Base-by-base conservation (phyloP, 2,113 vertebrate species). In the Sturnus vulgaris region DNA sequence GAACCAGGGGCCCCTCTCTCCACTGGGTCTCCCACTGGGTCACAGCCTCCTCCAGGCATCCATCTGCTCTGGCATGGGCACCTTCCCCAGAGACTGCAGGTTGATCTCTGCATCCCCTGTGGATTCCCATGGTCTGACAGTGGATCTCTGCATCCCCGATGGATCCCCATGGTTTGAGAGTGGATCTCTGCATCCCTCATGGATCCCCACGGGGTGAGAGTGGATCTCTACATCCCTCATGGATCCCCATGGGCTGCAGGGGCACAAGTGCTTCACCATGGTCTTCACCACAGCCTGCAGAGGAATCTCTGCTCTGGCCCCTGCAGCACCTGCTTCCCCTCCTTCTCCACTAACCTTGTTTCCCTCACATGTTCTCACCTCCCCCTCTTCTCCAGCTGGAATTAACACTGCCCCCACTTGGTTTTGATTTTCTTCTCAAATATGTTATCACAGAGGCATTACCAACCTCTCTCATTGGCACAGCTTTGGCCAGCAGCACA, bases 361-460 rank as follows among this genome's bases (percentile, higher is more conserved):
- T 35, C 33, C 44, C 46, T 49, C 44, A 35, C n/a, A 15, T 10
- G 4, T 37, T 28, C 46, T 49, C 46, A 50, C 25, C n/a, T 69
- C n/a, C 2, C 3, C 18, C 47, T 69, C 24, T 28, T 37, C n/a
- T 37, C 66, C 37, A 7, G n/a, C 25, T 56, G 19, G 31, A 21
- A 33, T 21, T 33, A 56, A 33, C 12, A 33, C 31, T 56, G 31
- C 7, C 11, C 11, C 17, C 66, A 27, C 11, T 15, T 69, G 9
- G 14, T 20, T 30, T 30, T 69, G 10, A 9, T 70, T 70, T 39
- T 30, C 47, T 70, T 21, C 49, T 50, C 7, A 23, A 23, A 31
- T 23, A 3, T 11, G 9, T 16, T 7, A 12, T 70, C 68, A 16
- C 35, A 70, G 1, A 53, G 27, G 15, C 0, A 0, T 53, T 31